These are phyloP conservation scores for Xiphydria camelus DNA, from an alignment of 2,888 invertebrate species.

Conservation along the genomic window DNA sequence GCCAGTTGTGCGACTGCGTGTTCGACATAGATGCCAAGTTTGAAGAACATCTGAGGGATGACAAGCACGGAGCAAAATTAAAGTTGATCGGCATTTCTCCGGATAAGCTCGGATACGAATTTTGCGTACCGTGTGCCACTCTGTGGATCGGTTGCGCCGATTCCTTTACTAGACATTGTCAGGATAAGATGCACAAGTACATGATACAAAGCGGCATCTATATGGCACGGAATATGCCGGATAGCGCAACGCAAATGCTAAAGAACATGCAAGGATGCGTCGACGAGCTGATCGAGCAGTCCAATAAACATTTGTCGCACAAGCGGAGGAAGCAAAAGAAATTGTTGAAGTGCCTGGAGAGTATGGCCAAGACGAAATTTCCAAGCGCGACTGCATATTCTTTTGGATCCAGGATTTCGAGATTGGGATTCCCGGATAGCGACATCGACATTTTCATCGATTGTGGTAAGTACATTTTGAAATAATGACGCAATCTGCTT, in stretches of 20 bases:
- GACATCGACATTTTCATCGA: constrained; percentile 49
- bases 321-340: constrained; percentile 13
- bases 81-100: background rate
- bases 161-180: constrained; percentile 30
- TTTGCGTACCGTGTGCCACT: constrained; percentile 35
- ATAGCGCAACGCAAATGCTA: constrained; percentile 15
- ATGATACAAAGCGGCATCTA: constrained; percentile 30
- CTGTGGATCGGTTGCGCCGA: constrained; percentile 30
- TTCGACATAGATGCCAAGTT: constrained; percentile 27
- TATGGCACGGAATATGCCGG: constrained; percentile 22
- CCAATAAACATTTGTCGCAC: constrained; percentile 15
- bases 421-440: constrained; percentile 54
- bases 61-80: background rate
- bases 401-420: constrained; percentile 67
- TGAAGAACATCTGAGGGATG: constrained; percentile 25
- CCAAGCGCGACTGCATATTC: constrained; percentile 55
- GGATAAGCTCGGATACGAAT: constrained; percentile 5
- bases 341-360: constrained; percentile 30
- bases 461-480: constrained; percentile 31
- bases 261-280: background rate
- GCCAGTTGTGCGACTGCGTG: constrained; percentile 14
- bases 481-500: no score
- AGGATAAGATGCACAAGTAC: constrained; percentile 30
- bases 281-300: constrained; percentile 3
- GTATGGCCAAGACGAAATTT: constrained; percentile 23